Evolutionary conservation across 53 echinoderm and acorn worm genomes (phyloP), one percentile per base, ranked within the genome.

Genomic region (Stichopus horrens): DNA sequence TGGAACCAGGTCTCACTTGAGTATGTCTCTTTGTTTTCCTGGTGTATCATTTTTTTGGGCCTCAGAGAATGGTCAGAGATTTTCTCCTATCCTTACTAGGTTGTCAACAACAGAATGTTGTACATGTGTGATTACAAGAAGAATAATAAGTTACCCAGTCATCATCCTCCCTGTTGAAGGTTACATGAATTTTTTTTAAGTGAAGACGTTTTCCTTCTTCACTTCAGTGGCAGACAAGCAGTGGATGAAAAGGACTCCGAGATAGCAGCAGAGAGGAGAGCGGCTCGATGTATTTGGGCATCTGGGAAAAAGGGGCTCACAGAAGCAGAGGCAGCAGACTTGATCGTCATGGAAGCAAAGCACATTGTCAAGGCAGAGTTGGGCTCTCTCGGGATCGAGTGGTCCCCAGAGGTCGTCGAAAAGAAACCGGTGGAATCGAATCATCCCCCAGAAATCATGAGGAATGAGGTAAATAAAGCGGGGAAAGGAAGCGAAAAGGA

Each of bases 271-370:
- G 95, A 99, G 88, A 93, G 99, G 73, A 90, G 90, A 75, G 89
- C 92, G 16, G 87, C 99, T 10, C 88, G 99, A 16, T 99, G 99
- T 86, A 99, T 99, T 83, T 99, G 99, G 99, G 99, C 94, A n/a
- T 96, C 99, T 5, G 99, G 99, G 7, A 89, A 92, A 74, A 96
- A 99, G 83, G 99, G 99, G 20, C 77, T 99, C 59, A 99, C 99
- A 0, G 99, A 99, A 73, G 89, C 93, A 19, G 96, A 99, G 78
- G 99, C 99, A 77, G 99, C 99, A 11, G 60, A 71, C 37, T 58
- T 94, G 76, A 99, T 99, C 7, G 91, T 99, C 79, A 88, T 77
- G 59, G 99, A 99, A 89, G 99, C 99, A 55, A 93, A 93, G 73
- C 86, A 91, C 16, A 90, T 96, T 18, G 89, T 99, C 51, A 90